A percentile compares a stretch with the other conserved stretches of the same genome.
Evolutionary conservation across 2,113 vertebrate genomes (phyloP).

Genomic region (Pampusana beccarii): DNA sequence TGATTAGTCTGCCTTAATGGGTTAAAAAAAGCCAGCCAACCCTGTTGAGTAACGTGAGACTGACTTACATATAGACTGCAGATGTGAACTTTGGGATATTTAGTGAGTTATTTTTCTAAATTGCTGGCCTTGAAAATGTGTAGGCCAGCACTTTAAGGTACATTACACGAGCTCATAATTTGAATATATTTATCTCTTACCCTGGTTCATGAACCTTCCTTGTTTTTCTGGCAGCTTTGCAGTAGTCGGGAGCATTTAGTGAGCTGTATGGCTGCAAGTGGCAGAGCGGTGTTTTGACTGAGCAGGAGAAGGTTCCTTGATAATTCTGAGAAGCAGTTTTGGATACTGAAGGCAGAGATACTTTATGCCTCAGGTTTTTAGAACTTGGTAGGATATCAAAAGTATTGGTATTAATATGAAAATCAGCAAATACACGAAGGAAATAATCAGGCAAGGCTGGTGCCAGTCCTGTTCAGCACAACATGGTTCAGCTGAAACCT

Average conservation of each 20-base stretch:
- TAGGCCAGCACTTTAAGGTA: background rate
- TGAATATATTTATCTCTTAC: background rate
- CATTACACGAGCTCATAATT: background rate
- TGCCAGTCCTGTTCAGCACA: background rate
- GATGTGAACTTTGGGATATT: background rate
- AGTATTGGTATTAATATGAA: background rate
- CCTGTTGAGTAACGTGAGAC: accelerated
- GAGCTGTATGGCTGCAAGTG: background rate
- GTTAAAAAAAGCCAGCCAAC: background rate
- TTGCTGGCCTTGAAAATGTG: background rate
- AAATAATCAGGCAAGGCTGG: background rate
- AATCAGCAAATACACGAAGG: background rate
- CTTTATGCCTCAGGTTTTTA: background rate
- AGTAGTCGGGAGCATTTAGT: accelerated
- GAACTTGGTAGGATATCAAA: background rate
- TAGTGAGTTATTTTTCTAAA: background rate
- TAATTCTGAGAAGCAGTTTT: background rate
- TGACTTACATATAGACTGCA: background rate
- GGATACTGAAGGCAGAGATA: background rate
- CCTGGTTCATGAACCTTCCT: background rate
- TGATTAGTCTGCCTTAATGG: background rate
- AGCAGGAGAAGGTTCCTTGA: background rate
- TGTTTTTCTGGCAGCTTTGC: background rate
- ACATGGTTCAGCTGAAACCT: background rate
- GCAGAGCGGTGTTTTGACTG: background rate